phyloP scores from a whole-genome alignment of 2,888 invertebrate genomes.

The Apamea monoglypha region DNA sequence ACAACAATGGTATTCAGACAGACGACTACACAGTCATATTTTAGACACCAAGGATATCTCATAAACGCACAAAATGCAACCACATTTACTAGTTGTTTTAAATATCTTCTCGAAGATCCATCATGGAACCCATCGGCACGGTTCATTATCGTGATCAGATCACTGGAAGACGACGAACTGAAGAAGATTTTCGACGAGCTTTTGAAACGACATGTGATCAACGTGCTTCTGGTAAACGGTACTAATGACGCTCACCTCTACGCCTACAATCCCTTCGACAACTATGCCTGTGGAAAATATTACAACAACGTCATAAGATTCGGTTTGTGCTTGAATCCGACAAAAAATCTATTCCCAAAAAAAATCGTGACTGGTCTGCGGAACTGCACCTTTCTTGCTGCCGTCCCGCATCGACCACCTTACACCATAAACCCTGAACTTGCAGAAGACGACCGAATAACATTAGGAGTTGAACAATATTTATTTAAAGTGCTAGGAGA shows the following conservation, averaged over 20 bases:
- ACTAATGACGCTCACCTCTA: constrained; percentile 38
- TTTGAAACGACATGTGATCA: constrained; percentile 67
- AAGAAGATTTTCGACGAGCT: constrained; percentile 72
- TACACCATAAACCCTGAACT: constrained; percentile 48
- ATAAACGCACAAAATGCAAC: constrained; percentile 59
- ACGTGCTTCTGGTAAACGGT: constrained; percentile 73
- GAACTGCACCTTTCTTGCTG: constrained; percentile 74
- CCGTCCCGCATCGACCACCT: constrained; percentile 58
- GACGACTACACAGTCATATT: constrained; percentile 1
- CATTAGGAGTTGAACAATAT: constrained; percentile 56
- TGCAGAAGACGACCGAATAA: background rate
- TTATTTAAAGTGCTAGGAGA: constrained; percentile 52
- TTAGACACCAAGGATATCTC: constrained; percentile 67
- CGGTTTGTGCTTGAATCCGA: constrained; percentile 71
- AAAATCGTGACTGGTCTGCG: constrained; percentile 72
- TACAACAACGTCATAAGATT: constrained; percentile 72
- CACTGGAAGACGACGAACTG: constrained; percentile 56
- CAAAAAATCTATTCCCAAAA: constrained; percentile 66
- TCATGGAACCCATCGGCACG: constrained; percentile 74
- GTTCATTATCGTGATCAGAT: constrained; percentile 71
- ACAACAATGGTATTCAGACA: constrained; percentile 34
- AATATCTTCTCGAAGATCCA: constrained; percentile 61
- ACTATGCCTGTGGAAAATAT: constrained; percentile 76
- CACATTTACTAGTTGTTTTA: constrained; percentile 56
- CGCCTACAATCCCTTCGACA: too few species aligned